phyloP scores from a whole-genome alignment of 2,888 invertebrate species.

The Ophraella communa region DNA sequence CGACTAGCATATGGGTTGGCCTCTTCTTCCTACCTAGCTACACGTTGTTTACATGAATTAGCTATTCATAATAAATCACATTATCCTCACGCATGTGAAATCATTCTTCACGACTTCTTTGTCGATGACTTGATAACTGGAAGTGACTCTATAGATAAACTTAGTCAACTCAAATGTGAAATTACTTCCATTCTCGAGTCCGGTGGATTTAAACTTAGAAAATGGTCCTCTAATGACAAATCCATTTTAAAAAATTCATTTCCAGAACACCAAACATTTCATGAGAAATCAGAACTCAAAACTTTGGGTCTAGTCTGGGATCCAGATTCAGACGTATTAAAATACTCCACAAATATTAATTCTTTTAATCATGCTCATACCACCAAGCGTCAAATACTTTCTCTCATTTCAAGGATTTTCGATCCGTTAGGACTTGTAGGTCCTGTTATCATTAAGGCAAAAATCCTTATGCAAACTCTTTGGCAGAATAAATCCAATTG shows the following conservation, averaged over 20 bases:
- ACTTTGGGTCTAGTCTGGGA: too few species aligned
- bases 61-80: too few species aligned
- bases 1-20: constrained; percentile 7
- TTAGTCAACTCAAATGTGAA: neutral
- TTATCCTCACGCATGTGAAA: too few species aligned
- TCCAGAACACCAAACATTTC: neutral
- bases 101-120: neutral
- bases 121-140: neutral
- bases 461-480: neutral
- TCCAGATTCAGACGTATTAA: too few species aligned
- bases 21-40: constrained; percentile 8
- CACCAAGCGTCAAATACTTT: too few species aligned
- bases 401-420: too few species aligned
- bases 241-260: too few species aligned
- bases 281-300: too few species aligned
- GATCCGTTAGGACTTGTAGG: too few species aligned
- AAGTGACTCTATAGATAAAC: neutral
- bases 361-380: too few species aligned
- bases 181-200: neutral
- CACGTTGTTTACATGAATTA: constrained; percentile 1
- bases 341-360: too few species aligned
- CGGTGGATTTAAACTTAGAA: neutral
- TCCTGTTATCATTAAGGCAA: neutral
- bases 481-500: neutral
- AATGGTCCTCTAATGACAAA: neutral